These are phyloP conservation scores for Chaetodon trifascialis DNA, from an alignment of 2,113 vertebrate species.

Conservation along the genomic window DNA sequence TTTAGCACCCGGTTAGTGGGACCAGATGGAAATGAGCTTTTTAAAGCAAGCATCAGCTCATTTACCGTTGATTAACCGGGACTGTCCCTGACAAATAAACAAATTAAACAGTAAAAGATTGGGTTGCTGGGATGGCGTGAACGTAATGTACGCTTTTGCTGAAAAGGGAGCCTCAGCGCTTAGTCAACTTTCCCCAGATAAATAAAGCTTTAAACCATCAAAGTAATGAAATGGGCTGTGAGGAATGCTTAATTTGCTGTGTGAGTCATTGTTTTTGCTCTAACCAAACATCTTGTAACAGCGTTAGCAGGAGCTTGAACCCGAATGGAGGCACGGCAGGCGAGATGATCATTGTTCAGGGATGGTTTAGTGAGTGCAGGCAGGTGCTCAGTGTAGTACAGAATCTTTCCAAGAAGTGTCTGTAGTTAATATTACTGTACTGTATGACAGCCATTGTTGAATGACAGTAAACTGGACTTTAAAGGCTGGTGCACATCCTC, in stretches of 20 bases:
- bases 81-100: neutral
- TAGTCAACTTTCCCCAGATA: neutral
- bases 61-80: slow-evolving; percentile 14
- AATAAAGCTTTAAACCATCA: neutral
- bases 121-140: neutral
- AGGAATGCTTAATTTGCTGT: slow-evolving; percentile 22
- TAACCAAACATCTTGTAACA: slow-evolving; percentile 14
- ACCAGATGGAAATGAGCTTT: slow-evolving; percentile 22
- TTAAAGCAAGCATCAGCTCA: slow-evolving; percentile 4
- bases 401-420: neutral
- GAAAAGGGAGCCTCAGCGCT: neutral
- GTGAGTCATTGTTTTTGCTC: slow-evolving; percentile 20
- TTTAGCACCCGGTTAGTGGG: neutral
- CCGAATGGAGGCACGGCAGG: slow-evolving; percentile 1
- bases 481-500: neutral
- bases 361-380: neutral
- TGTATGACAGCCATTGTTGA: neutral
- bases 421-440: neutral
- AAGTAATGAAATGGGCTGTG: slow-evolving; percentile 15
- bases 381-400: neutral
- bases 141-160: neutral
- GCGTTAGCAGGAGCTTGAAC: slow-evolving; percentile 13
- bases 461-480: neutral
- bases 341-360: neutral
- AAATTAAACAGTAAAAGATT: slow-evolving; percentile 4